Evolutionary conservation across 2,797 vertebrate genomes (phyloP), one percentile per base, ranked within the genome.

Genomic region (Gambusia yucatana): DNA sequence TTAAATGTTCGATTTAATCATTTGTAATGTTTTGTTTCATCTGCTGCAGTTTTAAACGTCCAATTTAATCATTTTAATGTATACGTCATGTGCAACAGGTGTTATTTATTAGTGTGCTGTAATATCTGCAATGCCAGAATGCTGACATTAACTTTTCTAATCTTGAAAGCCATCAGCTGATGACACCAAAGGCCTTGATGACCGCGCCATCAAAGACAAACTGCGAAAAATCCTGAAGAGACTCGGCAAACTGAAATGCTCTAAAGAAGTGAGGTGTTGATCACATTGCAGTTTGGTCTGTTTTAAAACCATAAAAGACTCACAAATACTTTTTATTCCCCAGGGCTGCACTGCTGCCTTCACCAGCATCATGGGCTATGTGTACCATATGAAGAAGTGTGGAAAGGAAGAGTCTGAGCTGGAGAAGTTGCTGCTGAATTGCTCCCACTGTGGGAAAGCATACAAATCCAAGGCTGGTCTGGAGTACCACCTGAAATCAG

Each of bases 361-460:
- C 89, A 98, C 97, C 81, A 99, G 97, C 92, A 96, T 99, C 81
- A 97, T 98, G 97, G 98, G 98, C 25, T 99, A 98, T 72, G 89
- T 98, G 0, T 99, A 99, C 88, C 98, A 99, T 86, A 87, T 95
- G 87, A 98, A 95, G 92, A 98, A 98, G 89, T 99, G 98, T 85
- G 98, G 98, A 70, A 99, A 99, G 89, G 96, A 95, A 83, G 96
- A 96, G 82, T 95, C 97, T 0, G 98, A 99, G 94, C 94, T 99
- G 93, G 96, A 98, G 95, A 97, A 98, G 82, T 91, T 98, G 95
- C 75, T 97, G 70, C 92, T 98, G 84, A 97, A 96, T 77, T 99
- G 98, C 85, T 96, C 96, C 52, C 97, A 99, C 92, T 99, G 98
- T 88, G 97, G 95, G 72, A 99, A 99, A 82, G 89, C 96, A 0